Base-by-base conservation (phyloP, 2,797 vertebrate species). In the Loris lydekkerianus region DNA sequence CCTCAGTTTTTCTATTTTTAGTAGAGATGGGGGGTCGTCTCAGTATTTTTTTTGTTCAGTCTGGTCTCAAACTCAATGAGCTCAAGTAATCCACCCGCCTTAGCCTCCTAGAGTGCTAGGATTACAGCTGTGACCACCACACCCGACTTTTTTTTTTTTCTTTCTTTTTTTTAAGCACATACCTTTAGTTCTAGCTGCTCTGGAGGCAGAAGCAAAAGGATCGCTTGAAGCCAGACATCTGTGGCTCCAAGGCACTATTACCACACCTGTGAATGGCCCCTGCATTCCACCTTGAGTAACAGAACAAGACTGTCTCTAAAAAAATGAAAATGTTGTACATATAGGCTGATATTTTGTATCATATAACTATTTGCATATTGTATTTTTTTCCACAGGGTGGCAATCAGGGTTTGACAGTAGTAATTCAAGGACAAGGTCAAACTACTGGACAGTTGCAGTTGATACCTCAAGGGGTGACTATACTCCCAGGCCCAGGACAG, bases 381-480 rank as follows among this genome's bases (percentile, higher is more conserved):
- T 91, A 11, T 67, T 23, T 63, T 91, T 97, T 86, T 93, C 96
- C 95, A 17, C 97, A 99, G 99, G 99, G 99, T 95, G 99, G 99
- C 78, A 99, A 99, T 98, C 99, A 99, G 98, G 99, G 99, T 91
- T 98, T 99, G 97, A 99, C 99, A 0, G 99, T 99, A 91, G 99
- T 99, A 98, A 99, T 99, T 98, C 99, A 99, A 98, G 99, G 99
- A 63, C 99, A 99, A 98, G 99, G 99, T 76, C 99, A 99, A 98
- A 99, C 99, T 92, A 99, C 99, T 3, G 99, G 99, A 84, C 99
- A 99, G 97, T 98, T 99, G 94, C 99, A 99, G 98, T 97, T 99
- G 98, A 99, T 99, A 97, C 99, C 99, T 97, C 99, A 99, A 81
- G 99, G 99, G 63, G 99, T 99, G 94, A 99, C 99, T 0, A 98